A percentile compares a stretch with the other conserved stretches of the same genome.
These are phyloP conservation scores for Plemyria rubiginata DNA, from an alignment of 2,888 invertebrate species.

Conservation along the genomic window DNA sequence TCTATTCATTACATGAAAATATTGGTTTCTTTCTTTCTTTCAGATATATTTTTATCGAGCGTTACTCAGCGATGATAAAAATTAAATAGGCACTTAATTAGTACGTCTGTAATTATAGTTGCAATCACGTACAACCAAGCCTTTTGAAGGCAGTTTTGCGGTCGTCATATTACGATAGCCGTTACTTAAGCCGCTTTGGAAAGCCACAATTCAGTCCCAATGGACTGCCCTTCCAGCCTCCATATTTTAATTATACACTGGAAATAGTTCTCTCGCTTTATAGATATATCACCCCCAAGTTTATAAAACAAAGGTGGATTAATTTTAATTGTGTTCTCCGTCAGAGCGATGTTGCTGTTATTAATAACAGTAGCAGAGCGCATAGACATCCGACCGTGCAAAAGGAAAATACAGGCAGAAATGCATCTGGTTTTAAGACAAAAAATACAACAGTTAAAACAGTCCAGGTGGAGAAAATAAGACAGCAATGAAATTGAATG, in stretches of 20 bases:
- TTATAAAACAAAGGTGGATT: constrained; percentile 15
- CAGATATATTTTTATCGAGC: too few relatives aligned
- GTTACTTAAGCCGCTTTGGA: background rate
- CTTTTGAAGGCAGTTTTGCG: background rate
- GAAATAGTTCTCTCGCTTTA: constrained; percentile 4
- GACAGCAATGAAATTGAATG: constrained; percentile 45
- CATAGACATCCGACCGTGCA: background rate
- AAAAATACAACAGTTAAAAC: background rate
- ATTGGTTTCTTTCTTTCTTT: too few relatives aligned
- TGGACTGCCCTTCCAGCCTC: background rate
- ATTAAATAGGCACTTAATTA: too few relatives aligned
- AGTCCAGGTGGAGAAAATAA: background rate
- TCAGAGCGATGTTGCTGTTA: constrained; percentile 37
- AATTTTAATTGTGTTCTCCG: constrained; percentile 26
- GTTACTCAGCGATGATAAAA: too few relatives aligned
- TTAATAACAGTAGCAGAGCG: background rate
- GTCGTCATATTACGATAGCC: background rate
- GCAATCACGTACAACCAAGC: background rate
- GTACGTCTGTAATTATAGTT: background rate
- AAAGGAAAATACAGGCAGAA: too few relatives aligned
- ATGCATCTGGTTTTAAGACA: too few relatives aligned
- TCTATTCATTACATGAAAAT: too few relatives aligned
- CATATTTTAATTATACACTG: constrained; percentile 9
- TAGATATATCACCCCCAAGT: constrained; percentile 10
- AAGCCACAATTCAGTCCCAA: background rate